These are phyloP conservation scores for Chironomus tepperi DNA, from an alignment of 1,140 invertebrate genomes.

Conservation along the genomic window DNA sequence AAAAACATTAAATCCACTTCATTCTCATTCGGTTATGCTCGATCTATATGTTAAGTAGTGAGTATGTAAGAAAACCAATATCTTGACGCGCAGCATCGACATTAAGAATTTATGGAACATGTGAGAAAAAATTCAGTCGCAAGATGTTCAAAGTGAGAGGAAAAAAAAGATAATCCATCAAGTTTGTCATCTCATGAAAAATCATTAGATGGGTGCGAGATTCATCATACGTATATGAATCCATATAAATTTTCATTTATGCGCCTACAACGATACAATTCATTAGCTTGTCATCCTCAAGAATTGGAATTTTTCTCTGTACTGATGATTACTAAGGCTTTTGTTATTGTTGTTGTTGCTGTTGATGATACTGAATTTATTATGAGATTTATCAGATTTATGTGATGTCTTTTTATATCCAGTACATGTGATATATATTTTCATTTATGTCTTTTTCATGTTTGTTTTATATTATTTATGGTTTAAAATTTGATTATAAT, in stretches of 20 bases:
- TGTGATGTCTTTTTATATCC: background rate
- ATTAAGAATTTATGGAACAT: background rate
- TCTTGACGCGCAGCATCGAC: too few species aligned
- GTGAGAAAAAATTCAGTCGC: background rate
- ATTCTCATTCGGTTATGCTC: too few species aligned
- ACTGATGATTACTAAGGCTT: background rate
- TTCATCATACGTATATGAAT: background rate
- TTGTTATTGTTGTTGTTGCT: background rate
- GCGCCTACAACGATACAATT: background rate
- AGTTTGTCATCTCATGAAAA: background rate
- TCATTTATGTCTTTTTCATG: too few species aligned
- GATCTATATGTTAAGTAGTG: too few species aligned
- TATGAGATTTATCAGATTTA: conserved; percentile 9
- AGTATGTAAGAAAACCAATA: too few species aligned
- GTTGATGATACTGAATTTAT: conserved; percentile 14
- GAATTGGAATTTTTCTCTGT: background rate
- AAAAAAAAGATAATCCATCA: background rate
- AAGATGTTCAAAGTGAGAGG: background rate
- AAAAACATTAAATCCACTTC: background rate
- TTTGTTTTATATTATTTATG: too few species aligned
- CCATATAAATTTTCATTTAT: background rate
- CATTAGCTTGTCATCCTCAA: background rate
- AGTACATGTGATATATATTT: too few species aligned
- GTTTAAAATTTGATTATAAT: too few species aligned
- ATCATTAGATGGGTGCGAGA: background rate